Evolutionary conservation across 1,140 invertebrate species (phyloP).

Genomic region (Scylla paramamosain): DNA sequence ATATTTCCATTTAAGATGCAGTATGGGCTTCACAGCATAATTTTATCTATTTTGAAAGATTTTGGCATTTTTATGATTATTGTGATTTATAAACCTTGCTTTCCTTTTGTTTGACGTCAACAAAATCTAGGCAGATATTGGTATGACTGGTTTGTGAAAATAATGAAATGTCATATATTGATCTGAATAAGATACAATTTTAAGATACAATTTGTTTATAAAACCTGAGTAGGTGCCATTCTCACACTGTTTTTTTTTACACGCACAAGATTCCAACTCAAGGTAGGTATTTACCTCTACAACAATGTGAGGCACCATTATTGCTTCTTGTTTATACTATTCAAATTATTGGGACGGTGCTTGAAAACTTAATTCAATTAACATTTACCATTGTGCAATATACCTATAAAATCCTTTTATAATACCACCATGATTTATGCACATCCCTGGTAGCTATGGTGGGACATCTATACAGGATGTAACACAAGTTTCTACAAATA

Average conservation of each 20-base stretch:
- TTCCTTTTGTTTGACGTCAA: too few relatives aligned
- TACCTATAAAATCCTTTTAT: slow-evolving; percentile 7
- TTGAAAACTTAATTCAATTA: background rate
- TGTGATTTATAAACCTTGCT: too few relatives aligned
- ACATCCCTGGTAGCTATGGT: too few relatives aligned
- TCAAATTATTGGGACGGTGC: slow-evolving; percentile 9
- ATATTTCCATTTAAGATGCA: too few relatives aligned
- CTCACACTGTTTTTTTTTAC: background rate
- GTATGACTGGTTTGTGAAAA: too few relatives aligned
- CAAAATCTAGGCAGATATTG: too few relatives aligned
- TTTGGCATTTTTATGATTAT: too few relatives aligned
- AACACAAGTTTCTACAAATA: too few relatives aligned
- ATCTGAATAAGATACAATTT: too few relatives aligned
- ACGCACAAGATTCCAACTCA: background rate
- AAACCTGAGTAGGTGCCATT: background rate
- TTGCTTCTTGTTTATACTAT: slow-evolving; percentile 33
- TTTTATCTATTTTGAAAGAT: too few relatives aligned
- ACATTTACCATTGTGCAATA: background rate
- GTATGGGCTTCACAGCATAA: too few relatives aligned
- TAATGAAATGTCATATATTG: too few relatives aligned
- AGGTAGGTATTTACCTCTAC: background rate
- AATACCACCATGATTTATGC: background rate
- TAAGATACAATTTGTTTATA: background rate
- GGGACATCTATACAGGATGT: background rate
- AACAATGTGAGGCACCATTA: slow-evolving; percentile 28